Evolutionary conservation across 2,888 invertebrate species (phyloP).

Genomic region (Pristionchus japonicus): DNA sequence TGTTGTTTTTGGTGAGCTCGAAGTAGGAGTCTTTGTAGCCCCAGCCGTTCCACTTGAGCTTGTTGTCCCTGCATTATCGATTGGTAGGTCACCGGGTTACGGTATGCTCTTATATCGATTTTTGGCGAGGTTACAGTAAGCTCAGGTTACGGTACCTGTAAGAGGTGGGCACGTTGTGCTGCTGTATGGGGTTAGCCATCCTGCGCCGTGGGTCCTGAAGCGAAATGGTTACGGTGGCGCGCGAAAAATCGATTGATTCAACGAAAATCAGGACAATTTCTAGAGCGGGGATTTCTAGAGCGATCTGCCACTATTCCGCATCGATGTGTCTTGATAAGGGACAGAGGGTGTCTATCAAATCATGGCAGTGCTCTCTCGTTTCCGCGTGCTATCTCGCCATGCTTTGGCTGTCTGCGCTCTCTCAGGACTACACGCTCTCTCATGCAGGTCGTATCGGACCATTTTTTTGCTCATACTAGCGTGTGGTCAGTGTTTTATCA

Average conservation of each 20-base stretch:
- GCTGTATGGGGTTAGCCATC: constrained; percentile 47
- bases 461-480: not conserved
- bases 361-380: not conserved
- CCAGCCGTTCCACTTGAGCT: constrained; percentile 98
- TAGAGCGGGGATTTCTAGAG: constrained; percentile 22
- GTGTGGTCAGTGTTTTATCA: not conserved
- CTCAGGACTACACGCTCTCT: not conserved
- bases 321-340: not conserved
- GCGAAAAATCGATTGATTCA: not conserved
- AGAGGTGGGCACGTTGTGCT: constrained; percentile 53
- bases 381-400: not conserved
- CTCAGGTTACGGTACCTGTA: constrained; percentile 46
- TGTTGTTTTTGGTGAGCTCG: constrained; percentile 79
- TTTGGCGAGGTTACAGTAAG: too few species aligned
- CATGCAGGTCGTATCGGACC: not conserved
- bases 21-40: constrained; percentile 97
- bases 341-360: not conserved
- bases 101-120: not conserved
- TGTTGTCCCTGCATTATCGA: constrained; percentile 63
- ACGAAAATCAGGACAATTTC: not conserved
- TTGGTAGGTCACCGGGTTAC: not conserved
- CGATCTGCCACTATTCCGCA: not conserved
- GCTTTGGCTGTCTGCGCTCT: not conserved
- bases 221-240: not conserved
- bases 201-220: not conserved